Percentiles rank a stretch among this genome's conserved stretches.
phyloP scores from a whole-genome alignment of 2,113 vertebrate genomes.

The Corythoichthys haematopterus region DNA sequence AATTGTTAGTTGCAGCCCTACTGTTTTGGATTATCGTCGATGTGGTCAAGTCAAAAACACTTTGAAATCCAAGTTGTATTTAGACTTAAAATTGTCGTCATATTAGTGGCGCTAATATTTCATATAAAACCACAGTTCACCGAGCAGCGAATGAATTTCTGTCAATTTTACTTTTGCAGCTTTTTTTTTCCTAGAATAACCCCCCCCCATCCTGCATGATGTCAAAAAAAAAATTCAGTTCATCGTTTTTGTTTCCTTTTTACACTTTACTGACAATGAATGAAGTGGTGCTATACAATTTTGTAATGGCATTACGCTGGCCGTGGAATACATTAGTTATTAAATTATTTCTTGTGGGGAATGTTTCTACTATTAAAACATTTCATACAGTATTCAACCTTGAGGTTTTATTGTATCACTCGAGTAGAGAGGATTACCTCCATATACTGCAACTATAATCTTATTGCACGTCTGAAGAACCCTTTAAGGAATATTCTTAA shows the following conservation, averaged over 20 bases:
- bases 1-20: too few species aligned
- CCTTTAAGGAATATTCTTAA: not conserved
- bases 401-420: not conserved
- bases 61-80: too few species aligned
- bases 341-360: not conserved
- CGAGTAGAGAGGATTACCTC: not conserved
- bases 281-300: not conserved
- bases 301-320: not conserved
- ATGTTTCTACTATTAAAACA: not conserved
- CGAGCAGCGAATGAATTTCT: not conserved
- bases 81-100: too few species aligned
- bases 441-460: not conserved
- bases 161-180: not conserved
- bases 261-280: too few species aligned
- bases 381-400: not conserved
- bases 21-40: too few species aligned
- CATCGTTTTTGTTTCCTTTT: too few species aligned
- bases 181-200: not conserved
- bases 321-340: not conserved
- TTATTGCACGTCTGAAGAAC: not conserved
- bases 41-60: too few species aligned
- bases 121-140: not conserved
- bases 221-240: too few species aligned
- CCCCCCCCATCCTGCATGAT: too few species aligned
- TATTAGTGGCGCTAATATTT: not conserved